phyloP scores from a whole-genome alignment of 2,888 invertebrate genomes.

The Seladonia tumulorum region DNA sequence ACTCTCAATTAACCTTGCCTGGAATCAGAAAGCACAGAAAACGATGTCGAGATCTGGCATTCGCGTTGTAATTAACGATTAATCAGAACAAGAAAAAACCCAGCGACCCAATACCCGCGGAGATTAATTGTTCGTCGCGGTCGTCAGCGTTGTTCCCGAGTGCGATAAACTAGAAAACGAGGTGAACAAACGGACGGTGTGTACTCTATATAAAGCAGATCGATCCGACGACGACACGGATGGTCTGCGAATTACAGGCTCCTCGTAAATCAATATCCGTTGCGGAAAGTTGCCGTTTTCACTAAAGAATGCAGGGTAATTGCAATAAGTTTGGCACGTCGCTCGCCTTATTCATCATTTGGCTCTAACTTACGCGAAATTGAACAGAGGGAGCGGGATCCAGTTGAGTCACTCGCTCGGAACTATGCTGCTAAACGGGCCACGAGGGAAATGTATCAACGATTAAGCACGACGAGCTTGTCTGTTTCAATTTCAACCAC shows the following conservation, averaged over 20 bases:
- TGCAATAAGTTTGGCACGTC: slow-evolving; percentile 15
- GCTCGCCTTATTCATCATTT: slow-evolving; percentile 41
- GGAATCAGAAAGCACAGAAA: too few species aligned
- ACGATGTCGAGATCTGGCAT: too few species aligned
- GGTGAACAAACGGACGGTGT: neutral
- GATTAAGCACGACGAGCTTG: too few species aligned
- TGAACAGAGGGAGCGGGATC: too few species aligned
- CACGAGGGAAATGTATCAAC: too few species aligned
- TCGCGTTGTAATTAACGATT: neutral
- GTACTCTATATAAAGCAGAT: slow-evolving; percentile 13
- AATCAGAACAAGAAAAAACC: neutral
- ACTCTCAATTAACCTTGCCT: too few species aligned
- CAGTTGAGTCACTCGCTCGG: too few species aligned
- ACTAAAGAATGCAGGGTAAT: slow-evolving; percentile 42
- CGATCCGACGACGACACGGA: slow-evolving; percentile 33
- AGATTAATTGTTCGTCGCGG: neutral
- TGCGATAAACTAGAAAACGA: neutral
- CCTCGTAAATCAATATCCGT: slow-evolving; percentile 57
- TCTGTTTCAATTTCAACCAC: too few species aligned
- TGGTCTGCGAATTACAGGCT: slow-evolving; percentile 38
- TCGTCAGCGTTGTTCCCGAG: neutral
- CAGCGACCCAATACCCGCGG: neutral
- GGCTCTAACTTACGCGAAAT: neutral
- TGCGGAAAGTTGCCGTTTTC: slow-evolving; percentile 35
- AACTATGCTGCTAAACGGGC: too few species aligned